These are phyloP conservation scores for Gadus chalcogrammus DNA, from an alignment of 2,113 vertebrate genomes.

Conservation along the genomic window DNA sequence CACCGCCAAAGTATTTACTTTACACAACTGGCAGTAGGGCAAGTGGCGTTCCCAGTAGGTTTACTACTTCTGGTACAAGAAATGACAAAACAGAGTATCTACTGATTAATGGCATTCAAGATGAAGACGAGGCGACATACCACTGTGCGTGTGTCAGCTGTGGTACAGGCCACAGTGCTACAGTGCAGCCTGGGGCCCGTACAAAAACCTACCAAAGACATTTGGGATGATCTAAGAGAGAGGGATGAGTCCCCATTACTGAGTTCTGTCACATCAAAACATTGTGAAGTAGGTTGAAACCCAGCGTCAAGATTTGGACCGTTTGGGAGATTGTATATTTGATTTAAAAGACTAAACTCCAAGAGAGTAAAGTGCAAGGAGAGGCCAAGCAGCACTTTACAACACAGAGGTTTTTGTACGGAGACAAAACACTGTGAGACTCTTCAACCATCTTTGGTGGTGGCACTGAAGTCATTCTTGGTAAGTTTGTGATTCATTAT, in stretches of 20 bases:
- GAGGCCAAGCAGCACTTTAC: background rate
- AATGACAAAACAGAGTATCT: constrained; percentile 12
- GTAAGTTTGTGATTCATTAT: constrained; percentile 7
- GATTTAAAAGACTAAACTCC: background rate
- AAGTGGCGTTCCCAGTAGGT: constrained; percentile 14
- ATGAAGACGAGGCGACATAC: constrained; percentile 25
- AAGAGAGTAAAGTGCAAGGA: background rate
- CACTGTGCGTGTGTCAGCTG: constrained; percentile 22
- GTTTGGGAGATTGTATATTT: background rate
- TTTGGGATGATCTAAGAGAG: background rate
- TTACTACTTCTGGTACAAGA: constrained; percentile 13
- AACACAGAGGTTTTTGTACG: constrained; percentile 30
- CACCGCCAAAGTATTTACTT: constrained; percentile 21
- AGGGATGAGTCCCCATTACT: no score
- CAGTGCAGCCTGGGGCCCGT: background rate
- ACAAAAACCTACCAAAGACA: constrained; percentile 22
- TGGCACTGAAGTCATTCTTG: constrained; percentile 24
- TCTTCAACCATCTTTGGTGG: constrained; percentile 8
- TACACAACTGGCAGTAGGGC: background rate
- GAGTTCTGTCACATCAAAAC: background rate
- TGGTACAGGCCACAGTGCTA: constrained; percentile 10
- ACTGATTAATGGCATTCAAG: constrained; percentile 23
- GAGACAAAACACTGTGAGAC: constrained; percentile 22
- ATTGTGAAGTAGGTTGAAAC: background rate
- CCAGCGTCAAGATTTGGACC: no score